Evolutionary conservation across 2,113 vertebrate species (phyloP).

Genomic region (Phycodurus eques): DNA sequence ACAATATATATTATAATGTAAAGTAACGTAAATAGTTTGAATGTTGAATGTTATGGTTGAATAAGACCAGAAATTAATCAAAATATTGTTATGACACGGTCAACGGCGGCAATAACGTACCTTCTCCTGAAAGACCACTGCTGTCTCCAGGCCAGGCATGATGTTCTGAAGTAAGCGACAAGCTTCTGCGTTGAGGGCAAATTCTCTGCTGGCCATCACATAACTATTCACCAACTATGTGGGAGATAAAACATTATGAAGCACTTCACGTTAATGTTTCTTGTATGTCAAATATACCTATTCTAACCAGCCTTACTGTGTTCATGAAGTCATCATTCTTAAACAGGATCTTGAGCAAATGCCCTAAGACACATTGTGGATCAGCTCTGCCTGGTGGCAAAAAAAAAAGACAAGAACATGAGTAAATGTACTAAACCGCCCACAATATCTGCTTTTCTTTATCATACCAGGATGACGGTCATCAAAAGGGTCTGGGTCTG

Average conservation of each 20-base stretch:
- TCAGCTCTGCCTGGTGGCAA: slow-evolving; percentile 86
- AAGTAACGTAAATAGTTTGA: not conserved
- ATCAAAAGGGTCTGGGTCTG: slow-evolving; percentile 97
- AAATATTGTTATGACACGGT: not conserved
- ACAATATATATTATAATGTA: not conserved
- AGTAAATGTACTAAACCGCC: slow-evolving; percentile 3
- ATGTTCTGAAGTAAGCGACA: slow-evolving; percentile 95
- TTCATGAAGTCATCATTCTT: slow-evolving; percentile 99
- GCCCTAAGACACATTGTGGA: slow-evolving; percentile 94
- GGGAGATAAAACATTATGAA: not conserved
- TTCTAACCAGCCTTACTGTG: slow-evolving; percentile 74
- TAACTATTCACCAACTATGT: slow-evolving; percentile 93
- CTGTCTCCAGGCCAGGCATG: slow-evolving; percentile 97
- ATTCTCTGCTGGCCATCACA: slow-evolving; percentile 96
- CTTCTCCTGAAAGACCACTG: slow-evolving; percentile 75
- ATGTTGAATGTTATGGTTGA: not conserved
- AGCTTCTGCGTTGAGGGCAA: slow-evolving; percentile 88
- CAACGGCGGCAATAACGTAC: slow-evolving; percentile 16
- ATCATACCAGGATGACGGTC: slow-evolving; percentile 92
- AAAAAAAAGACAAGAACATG: slow-evolving; percentile 21
- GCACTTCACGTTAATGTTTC: not conserved
- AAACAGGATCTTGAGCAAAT: slow-evolving; percentile 95
- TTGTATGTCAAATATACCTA: not conserved
- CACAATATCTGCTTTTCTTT: not conserved
- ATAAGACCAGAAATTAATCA: not conserved